Conservation (phyloP, 23 tunicate genomes). For the Aplidium turbinatum region DNA sequence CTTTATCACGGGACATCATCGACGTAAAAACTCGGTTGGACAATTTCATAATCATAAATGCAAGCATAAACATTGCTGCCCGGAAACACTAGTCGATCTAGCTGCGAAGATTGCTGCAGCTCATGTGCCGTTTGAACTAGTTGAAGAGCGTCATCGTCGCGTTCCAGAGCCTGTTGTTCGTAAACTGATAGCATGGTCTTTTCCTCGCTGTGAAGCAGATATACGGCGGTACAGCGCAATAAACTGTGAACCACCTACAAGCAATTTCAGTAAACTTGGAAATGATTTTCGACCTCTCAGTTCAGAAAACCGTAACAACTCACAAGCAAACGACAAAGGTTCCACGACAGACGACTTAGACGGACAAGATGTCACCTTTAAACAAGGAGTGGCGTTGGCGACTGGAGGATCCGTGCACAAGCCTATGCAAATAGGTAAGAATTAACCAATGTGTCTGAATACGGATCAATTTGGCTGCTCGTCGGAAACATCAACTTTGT, state of each 20-base stretch:
- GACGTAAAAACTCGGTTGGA: no score
- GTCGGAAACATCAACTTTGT: no score
- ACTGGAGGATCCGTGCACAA: conserved; percentile 51
- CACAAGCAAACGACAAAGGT: no score
- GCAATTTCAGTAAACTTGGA: background rate
- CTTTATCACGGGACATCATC: no score
- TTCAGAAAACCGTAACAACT: no score
- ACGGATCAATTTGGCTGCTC: no score
- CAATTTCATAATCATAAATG: no score
- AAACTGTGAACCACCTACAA: background rate
- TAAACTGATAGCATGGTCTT: conserved; percentile 73
- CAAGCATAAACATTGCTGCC: no score
- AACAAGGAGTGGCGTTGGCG: conserved; percentile 64
- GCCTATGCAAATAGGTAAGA: conserved; percentile 74
- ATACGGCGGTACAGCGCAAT: conserved; percentile 73
- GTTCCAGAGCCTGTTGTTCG: conserved; percentile 74
- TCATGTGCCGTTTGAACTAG: conserved; percentile 57
- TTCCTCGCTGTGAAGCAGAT: conserved; percentile 73
- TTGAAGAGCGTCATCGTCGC: conserved; percentile 56
- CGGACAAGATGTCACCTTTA: conserved; percentile 52
- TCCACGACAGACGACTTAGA: no score
- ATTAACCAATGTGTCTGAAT: no score
- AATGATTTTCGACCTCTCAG: no score
- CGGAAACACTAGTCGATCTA: conserved; percentile 41
- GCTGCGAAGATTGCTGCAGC: conserved; percentile 74